Percentiles rank a stretch among this genome's conserved stretches.
phyloP scores from a whole-genome alignment of 2,113 vertebrate genomes.

The Chaetops frenatus region DNA sequence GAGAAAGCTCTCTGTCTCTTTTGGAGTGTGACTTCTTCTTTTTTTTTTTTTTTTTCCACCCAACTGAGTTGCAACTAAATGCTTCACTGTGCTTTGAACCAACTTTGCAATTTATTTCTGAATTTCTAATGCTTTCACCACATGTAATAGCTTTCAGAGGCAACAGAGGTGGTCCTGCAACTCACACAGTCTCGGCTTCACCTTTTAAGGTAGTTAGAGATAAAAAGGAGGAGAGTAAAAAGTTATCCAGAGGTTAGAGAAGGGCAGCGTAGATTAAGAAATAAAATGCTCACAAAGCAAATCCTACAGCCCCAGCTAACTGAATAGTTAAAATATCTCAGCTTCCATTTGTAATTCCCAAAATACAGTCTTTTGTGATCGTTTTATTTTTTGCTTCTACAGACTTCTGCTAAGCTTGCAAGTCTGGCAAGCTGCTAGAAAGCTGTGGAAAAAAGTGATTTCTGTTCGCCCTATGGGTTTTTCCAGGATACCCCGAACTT shows the following conservation, averaged over 20 bases:
- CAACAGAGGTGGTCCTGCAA: neutral
- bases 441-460: neutral
- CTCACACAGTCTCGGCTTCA: neutral
- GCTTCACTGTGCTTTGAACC: slow-evolving; percentile 31
- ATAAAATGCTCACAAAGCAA: slow-evolving; percentile 52
- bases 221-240: slow-evolving; percentile 16
- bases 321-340: slow-evolving; percentile 45
- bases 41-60: slow-evolving; percentile 35
- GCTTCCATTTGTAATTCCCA: slow-evolving; percentile 18
- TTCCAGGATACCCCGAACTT: neutral
- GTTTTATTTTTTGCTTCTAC: slow-evolving; percentile 5
- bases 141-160: neutral
- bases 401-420: slow-evolving; percentile 40
- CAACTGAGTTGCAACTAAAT: slow-evolving; percentile 38
- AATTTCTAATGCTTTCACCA: slow-evolving; percentile 36
- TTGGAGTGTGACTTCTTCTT: slow-evolving; percentile 40
- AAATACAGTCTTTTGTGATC: slow-evolving; percentile 18
- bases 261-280: slow-evolving; percentile 20
- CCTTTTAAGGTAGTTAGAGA: neutral
- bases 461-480: neutral
- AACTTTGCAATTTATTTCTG: slow-evolving; percentile 50
- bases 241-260: slow-evolving; percentile 39
- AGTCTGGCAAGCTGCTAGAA: neutral
- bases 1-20: slow-evolving; percentile 39
- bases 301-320: slow-evolving; percentile 26